These are phyloP conservation scores for Bombus polaris DNA, from an alignment of 1,140 invertebrate genomes.

Conservation along the genomic window DNA sequence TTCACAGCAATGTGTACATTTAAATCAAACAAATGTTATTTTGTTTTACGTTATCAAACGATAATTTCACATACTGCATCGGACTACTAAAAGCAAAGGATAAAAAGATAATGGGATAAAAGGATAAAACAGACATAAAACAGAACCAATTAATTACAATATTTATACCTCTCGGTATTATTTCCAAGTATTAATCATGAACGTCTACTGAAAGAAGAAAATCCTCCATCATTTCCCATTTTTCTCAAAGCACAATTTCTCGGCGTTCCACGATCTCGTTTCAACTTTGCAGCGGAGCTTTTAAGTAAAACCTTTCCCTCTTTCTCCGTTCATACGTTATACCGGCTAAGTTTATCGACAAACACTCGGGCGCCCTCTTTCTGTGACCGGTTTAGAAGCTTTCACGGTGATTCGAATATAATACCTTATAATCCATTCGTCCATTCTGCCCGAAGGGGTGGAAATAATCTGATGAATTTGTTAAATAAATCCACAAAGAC, in stretches of 20 bases:
- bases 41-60: neutral
- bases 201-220: neutral
- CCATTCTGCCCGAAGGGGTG: neutral
- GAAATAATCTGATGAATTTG: constrained; percentile 40
- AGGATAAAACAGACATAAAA: neutral
- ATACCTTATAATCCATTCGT: neutral
- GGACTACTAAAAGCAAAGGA: neutral
- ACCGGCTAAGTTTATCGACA: neutral
- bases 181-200: neutral
- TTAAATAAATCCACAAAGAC: constrained; percentile 44
- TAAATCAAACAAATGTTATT: neutral
- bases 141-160: neutral
- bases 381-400: too few relatives aligned
- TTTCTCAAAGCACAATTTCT: neutral
- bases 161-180: neutral
- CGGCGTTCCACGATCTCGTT: neutral
- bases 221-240: neutral
- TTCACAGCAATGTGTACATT: neutral
- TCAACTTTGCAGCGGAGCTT: neutral
- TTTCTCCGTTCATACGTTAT: constrained; percentile 7
- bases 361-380: neutral
- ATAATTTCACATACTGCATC: neutral
- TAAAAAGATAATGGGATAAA: neutral
- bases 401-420: constrained; percentile 7
- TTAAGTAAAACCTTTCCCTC: constrained; percentile 6